These are phyloP conservation scores for Synanceia verrucosa DNA, from an alignment of 2,797 vertebrate species.

Conservation along the genomic window DNA sequence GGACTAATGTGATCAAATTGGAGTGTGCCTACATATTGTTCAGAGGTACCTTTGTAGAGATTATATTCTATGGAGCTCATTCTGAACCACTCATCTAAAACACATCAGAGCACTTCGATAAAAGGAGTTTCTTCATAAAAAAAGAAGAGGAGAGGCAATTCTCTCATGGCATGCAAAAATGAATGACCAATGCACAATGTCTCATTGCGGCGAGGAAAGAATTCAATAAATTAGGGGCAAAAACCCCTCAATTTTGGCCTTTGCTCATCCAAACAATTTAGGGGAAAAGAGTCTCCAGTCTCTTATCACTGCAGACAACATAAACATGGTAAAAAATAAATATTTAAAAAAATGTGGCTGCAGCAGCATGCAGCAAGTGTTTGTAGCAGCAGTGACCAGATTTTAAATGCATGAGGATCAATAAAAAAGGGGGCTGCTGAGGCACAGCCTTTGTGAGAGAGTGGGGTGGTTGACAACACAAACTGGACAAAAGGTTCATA, in stretches of 20 bases:
- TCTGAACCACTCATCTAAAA: conserved; percentile 34
- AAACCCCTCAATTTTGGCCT: conserved; percentile 49
- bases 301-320: conserved; percentile 73
- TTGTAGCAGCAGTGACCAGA: conserved; percentile 86
- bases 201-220: background rate
- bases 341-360: conserved; percentile 80
- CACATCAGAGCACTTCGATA: background rate
- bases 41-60: conserved; percentile 1
- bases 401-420: conserved; percentile 92
- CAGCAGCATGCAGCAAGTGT: conserved; percentile 78
- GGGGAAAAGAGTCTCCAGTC: conserved; percentile 6
- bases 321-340: conserved; percentile 80
- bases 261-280: conserved; percentile 62
- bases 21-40: background rate
- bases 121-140: background rate
- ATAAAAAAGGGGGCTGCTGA: conserved; percentile 80
- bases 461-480: conserved; percentile 80
- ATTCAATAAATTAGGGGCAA: conserved; percentile 21
- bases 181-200: background rate
- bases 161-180: background rate
- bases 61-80: conserved; percentile 7
- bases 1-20: background rate
- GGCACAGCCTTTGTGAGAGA: conserved; percentile 74
- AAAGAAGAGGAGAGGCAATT: background rate
- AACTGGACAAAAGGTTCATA: conserved; percentile 73